Conservation (phyloP, 2,113 vertebrate genomes). For the Leucoraja erinaceus region DNA sequence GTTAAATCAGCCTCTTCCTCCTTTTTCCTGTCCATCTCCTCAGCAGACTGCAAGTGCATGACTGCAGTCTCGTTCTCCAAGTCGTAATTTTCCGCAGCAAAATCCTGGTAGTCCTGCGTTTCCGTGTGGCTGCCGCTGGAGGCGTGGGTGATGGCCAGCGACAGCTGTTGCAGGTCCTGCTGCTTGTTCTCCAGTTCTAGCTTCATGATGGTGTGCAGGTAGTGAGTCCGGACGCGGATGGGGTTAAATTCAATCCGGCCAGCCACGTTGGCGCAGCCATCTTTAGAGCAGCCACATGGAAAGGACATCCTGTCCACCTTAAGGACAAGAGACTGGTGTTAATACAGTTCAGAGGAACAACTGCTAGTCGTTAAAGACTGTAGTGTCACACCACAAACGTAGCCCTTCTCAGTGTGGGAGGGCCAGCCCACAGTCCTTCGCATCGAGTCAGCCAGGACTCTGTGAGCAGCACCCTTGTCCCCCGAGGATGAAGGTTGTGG, state of each 20-base stretch:
- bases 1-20: constrained; percentile 66
- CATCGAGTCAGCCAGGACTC: not conserved
- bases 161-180: constrained; percentile 43
- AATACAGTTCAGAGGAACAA: not conserved
- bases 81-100: constrained; percentile 67
- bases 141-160: constrained; percentile 26
- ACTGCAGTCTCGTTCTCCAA: constrained; percentile 80
- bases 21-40: constrained; percentile 81
- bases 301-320: constrained; percentile 97
- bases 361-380: not conserved
- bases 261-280: constrained; percentile 81
- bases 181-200: constrained; percentile 74
- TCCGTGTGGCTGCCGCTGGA: constrained; percentile 49
- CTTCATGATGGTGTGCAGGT: constrained; percentile 97
- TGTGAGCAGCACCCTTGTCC: not conserved
- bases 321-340: not conserved
- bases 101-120: constrained; percentile 69
- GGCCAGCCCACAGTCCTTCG: not conserved
- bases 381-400: constrained; percentile 4
- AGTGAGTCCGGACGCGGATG: constrained; percentile 88
- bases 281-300: constrained; percentile 89
- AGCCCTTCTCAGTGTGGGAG: not conserved
- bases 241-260: constrained; percentile 95
- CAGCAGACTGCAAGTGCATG: constrained; percentile 85
- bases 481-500: not conserved